phyloP scores from a whole-genome alignment of 2,113 vertebrate species.

The Barbus barbus region DNA sequence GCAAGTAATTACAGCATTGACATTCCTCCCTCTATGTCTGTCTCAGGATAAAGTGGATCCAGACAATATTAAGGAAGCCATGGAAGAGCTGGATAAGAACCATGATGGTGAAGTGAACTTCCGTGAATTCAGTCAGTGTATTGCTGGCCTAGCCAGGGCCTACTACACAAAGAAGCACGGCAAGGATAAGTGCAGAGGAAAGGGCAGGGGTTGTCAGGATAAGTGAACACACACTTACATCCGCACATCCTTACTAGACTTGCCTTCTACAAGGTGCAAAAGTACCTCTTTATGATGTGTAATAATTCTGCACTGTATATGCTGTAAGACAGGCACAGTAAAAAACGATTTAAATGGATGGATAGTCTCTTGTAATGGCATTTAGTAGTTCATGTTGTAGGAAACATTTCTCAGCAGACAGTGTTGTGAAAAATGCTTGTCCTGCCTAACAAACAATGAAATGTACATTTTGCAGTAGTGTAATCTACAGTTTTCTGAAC shows the following conservation, averaged over 20 bases:
- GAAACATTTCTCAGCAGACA: not conserved
- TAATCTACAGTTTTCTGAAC: not conserved
- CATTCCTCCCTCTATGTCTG: not conserved
- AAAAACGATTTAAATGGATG: not conserved
- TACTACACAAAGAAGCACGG: slow-evolving; percentile 64
- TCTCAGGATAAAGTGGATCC: slow-evolving; percentile 62
- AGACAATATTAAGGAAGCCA: slow-evolving; percentile 62
- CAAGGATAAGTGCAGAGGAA: slow-evolving; percentile 54
- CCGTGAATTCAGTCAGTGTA: slow-evolving; percentile 67
- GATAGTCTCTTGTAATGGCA: not conserved
- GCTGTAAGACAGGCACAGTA: not conserved
- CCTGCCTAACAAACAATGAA: not conserved
- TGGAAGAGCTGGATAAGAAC: slow-evolving; percentile 71
- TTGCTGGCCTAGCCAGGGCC: slow-evolving; percentile 60
- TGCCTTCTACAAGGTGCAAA: not conserved
- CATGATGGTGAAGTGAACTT: slow-evolving; percentile 73
- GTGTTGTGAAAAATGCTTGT: not conserved
- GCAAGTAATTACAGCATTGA: not conserved
- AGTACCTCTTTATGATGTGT: not conserved
- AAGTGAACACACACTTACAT: not conserved
- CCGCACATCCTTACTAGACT: not conserved
- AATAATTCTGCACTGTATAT: not conserved
- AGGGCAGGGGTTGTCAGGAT: slow-evolving; percentile 8
- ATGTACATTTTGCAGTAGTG: not conserved
- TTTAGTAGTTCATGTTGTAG: not conserved